Evolutionary conservation across 2,797 vertebrate genomes (phyloP).

Genomic region (Peromyscus eremicus): DNA sequence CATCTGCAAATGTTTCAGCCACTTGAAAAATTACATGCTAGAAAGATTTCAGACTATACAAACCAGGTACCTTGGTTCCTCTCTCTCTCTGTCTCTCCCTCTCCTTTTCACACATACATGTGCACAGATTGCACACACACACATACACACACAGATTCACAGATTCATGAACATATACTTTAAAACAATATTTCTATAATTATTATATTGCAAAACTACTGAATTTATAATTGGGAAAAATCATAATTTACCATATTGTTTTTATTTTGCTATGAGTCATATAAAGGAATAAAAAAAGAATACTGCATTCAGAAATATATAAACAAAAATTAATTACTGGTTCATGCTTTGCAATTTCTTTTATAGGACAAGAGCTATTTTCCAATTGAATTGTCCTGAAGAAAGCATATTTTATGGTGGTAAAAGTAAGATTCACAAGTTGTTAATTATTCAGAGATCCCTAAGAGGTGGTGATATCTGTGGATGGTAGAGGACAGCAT

Average conservation of each 20-base stretch:
- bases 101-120: neutral
- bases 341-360: neutral
- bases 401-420: neutral
- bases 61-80: accelerated
- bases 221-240: neutral
- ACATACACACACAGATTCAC: too few relatives aligned
- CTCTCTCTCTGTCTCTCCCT: neutral
- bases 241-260: neutral
- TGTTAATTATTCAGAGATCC: neutral
- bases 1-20: neutral
- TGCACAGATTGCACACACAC: too few relatives aligned
- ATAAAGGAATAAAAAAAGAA: neutral
- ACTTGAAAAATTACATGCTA: neutral
- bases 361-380: neutral
- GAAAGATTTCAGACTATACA: neutral
- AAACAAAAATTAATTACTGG: slow-evolving; percentile 10
- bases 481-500: neutral
- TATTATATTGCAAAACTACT: neutral
- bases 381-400: neutral
- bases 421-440: neutral
- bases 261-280: neutral
- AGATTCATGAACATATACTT: neutral
- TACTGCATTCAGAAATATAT: neutral
- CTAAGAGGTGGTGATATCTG: neutral
- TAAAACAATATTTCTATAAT: neutral